Evolutionary conservation across 2,888 invertebrate genomes (phyloP), one percentile per base, ranked within the genome.

Genomic region (Neoscelio sp.): DNA sequence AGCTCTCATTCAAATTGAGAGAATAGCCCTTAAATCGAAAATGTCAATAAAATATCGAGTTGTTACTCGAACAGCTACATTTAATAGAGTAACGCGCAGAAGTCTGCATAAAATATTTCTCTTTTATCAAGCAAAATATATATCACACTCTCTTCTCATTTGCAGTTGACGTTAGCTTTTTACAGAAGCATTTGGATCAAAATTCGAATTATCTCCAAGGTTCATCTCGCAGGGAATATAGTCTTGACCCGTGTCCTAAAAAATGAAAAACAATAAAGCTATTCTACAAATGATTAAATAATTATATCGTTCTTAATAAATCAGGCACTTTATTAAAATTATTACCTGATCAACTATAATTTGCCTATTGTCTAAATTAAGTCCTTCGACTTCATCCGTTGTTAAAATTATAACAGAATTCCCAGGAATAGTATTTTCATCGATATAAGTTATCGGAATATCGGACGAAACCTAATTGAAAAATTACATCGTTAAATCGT

Each of bases 351-450:
- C 87, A 18, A 90, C 88, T 33, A 90, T 88, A 44, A 90, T 87
- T 80, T 88, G 87, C 67, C 85, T 85, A 48, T 84, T 89, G 48
- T 87, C 88, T 8, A 90, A 80, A 82, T 87, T 87, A 1, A 90
- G 77, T 26, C 83, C 84, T 6, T 87, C 86, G 23, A 89, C 88
- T 64, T 88, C 88, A 33, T 86, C 88, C 3, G 88, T 86, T 20
- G 90, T 88, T 58, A 91, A 83, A 79, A 91, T 90, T 67, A 90
- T 90, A n/a, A 91, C 88, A 10, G 90, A 90, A 79, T 90, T 86
- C 17, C 86, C 88, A 1, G 90, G 84, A 78, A 91, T 87, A 28
- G 83, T 86, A 82, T 86, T 85, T 67, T 88, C 90, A 62, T 90
- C 88, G 56, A 90, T 88, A 60, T 90, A 91, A 15, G 90, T 87